Evolutionary conservation across 1,140 invertebrate genomes (phyloP), one percentile per base, ranked within the genome.

Genomic region (Eciton burchellii): DNA sequence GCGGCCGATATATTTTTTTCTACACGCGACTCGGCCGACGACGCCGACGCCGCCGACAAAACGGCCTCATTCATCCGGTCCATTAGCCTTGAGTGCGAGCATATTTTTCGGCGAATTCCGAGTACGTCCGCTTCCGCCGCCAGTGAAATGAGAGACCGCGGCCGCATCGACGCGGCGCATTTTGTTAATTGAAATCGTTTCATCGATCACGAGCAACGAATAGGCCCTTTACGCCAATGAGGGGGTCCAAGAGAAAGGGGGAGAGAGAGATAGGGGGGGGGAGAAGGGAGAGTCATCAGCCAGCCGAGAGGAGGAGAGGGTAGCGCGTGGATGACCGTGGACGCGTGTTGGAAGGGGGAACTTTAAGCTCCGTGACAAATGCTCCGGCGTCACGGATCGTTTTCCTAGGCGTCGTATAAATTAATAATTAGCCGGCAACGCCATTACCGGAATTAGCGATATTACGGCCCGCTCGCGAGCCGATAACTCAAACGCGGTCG

Each of bases 391-490:
- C 84, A 88, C 85, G 77, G 86, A 89, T 88, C 88, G 85, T 89
- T 89, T 90, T 91, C 81, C 84, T 88, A 88, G 81, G 82, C 84
- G 83, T 84, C 84, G 73, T 90, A 91, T 90, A 88, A 91, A 92
- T 92, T 91, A 92, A 91, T 90, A 91, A 91, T 89, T 90, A 91
- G 85, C 76, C 56, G 43, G 56, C 54, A 76, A 54, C 84, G 84
- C 90, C 87, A 92, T 92, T 91, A 91, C 87, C 35, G 84, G 89
- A 89, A 91, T 92, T 91, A 91, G 91, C 91, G 83, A 89, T 86
- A 91, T 90, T 87, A 87, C 87, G 52, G 66, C 89, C 85, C 89
- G 90, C 89, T 85, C 35, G 35, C 35, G 2, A 6, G 63, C 82
- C 82, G 79, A 89, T 90, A 89, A 90, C 84, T 88, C 82, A 88